These are phyloP conservation scores for Axinella damicornis DNA, from an alignment of 37 sponge, comb jelly and placozoan genomes.

Conservation along the genomic window DNA sequence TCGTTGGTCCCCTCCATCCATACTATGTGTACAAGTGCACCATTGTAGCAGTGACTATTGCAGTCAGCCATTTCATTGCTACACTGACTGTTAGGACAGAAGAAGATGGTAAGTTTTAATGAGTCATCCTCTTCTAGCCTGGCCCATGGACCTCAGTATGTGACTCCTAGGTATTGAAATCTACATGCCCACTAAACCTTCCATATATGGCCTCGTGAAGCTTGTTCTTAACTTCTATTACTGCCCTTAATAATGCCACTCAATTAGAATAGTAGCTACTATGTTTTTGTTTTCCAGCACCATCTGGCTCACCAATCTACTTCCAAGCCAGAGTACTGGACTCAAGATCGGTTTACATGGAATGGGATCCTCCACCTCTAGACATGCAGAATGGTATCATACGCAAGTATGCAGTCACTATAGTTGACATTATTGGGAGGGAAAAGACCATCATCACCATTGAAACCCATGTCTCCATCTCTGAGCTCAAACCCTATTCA, in stretches of 20 bases:
- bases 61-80: slow-evolving; percentile 22
- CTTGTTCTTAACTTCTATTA: too few relatives aligned
- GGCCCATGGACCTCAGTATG: too few relatives aligned
- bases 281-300: too few relatives aligned
- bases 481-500: neutral
- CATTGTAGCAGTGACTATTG: slow-evolving; percentile 43
- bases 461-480: too few relatives aligned
- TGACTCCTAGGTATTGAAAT: too few relatives aligned
- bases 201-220: too few relatives aligned
- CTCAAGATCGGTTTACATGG: neutral
- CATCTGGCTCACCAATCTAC: too few relatives aligned
- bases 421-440: neutral
- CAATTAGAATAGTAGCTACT: too few relatives aligned
- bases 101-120: slow-evolving; percentile 36
- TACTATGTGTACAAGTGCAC: slow-evolving; percentile 14
- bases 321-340: too few relatives aligned
- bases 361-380: slow-evolving; percentile 34
- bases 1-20: slow-evolving; percentile 26
- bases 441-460: neutral
- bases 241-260: too few relatives aligned
- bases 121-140: too few relatives aligned
- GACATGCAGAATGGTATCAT: slow-evolving; percentile 30
- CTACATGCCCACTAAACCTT: too few relatives aligned
- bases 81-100: neutral
- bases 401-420: neutral